Percentiles rank a stretch among this genome's conserved stretches.
Conservation (phyloP, 2,888 invertebrate genomes). For the Pristionchus japonicus region DNA sequence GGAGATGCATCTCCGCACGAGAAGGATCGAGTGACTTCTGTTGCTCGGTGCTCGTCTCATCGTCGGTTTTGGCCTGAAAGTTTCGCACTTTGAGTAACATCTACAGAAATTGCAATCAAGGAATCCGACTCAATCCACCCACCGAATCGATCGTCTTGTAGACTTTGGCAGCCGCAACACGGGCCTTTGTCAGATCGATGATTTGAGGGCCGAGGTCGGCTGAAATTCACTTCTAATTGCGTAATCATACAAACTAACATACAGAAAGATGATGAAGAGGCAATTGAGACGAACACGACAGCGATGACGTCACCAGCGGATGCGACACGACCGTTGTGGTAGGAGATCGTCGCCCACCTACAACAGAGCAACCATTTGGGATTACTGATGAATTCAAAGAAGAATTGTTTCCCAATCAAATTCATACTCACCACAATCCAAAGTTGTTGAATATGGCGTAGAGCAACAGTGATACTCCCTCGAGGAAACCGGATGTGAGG, state of each 20-base stretch:
- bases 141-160: not conserved
- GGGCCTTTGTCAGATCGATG: not conserved
- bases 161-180: not conserved
- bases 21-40: not conserved
- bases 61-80: not conserved
- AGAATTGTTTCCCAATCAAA: no score
- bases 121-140: not conserved
- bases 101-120: not conserved
- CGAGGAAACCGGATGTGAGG: not conserved
- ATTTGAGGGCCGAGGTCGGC: not conserved
- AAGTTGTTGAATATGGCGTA: not conserved
- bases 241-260: not conserved
- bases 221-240: not conserved
- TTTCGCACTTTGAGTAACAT: not conserved
- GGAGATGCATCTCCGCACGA: not conserved
- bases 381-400: not conserved
- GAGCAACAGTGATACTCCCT: not conserved
- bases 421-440: not conserved
- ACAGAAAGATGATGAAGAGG: not conserved
- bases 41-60: not conserved
- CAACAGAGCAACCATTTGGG: not conserved
- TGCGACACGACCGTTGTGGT: not conserved
- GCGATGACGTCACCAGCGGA: not conserved
- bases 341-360: not conserved
- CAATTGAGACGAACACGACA: not conserved